A percentile compares a stretch with the other conserved stretches of the same genome.
These are phyloP conservation scores for Octodon degus DNA, from an alignment of 2,113 vertebrate species.

Conservation along the genomic window DNA sequence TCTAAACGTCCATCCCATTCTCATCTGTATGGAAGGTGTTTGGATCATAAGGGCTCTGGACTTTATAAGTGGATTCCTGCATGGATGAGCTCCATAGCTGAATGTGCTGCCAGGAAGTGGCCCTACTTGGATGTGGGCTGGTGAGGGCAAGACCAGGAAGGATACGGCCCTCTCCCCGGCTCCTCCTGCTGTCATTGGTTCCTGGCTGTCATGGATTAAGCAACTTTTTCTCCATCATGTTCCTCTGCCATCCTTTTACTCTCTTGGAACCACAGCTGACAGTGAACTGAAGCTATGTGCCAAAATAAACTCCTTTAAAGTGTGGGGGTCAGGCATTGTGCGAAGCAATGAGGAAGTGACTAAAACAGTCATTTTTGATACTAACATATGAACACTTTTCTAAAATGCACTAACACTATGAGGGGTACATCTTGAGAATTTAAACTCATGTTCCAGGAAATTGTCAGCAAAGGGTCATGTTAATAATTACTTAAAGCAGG, in stretches of 20 bases:
- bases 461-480: neutral
- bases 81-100: neutral
- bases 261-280: neutral
- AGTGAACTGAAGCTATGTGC: neutral
- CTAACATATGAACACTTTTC: neutral
- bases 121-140: neutral
- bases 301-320: neutral
- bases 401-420: neutral
- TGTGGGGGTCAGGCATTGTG: neutral
- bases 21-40: neutral
- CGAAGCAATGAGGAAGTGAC: neutral
- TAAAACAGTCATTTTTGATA: neutral
- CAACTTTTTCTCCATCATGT: neutral
- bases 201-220: neutral
- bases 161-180: neutral
- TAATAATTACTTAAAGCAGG: neutral
- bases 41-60: neutral
- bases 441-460: constrained; percentile 22
- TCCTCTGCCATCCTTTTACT: neutral
- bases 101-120: neutral
- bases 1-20: neutral
- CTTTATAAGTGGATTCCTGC: neutral
- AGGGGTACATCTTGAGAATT: neutral
- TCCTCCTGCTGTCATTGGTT: neutral
- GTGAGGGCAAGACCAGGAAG: neutral